Conservation (phyloP, 2,113 vertebrate species). For the Lampris incognitus region DNA sequence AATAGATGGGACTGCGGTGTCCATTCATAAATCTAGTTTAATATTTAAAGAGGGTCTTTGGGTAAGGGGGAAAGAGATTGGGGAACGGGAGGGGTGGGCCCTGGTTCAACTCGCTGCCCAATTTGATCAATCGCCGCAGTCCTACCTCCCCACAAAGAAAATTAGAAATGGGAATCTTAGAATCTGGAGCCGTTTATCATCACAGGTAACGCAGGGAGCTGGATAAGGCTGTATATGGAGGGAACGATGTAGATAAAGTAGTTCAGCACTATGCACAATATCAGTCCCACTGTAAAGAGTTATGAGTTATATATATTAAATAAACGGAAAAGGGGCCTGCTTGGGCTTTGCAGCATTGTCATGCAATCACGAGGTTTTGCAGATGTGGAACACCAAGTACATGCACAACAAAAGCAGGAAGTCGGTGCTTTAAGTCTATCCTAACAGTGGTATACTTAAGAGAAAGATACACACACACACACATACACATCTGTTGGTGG, state of each 20-base stretch:
- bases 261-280: conserved; percentile 39
- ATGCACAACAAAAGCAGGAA: conserved; percentile 20
- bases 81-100: conserved; percentile 47
- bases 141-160: conserved; percentile 84
- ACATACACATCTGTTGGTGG: conserved; percentile 11
- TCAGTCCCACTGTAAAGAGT: conserved; percentile 41
- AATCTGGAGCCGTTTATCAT: conserved; percentile 84
- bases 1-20: conserved; percentile 79
- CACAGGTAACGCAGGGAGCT: conserved; percentile 63
- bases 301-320: conserved; percentile 23
- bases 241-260: conserved; percentile 42
- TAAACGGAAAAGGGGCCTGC: background rate
- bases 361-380: conserved; percentile 19
- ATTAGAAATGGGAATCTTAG: conserved; percentile 86
- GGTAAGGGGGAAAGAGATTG: conserved; percentile 46
- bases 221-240: conserved; percentile 13
- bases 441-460: background rate
- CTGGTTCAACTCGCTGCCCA: conserved; percentile 76
- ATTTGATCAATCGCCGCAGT: conserved; percentile 83
- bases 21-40: conserved; percentile 85
- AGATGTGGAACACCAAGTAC: conserved; percentile 24
- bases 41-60: conserved; percentile 85
- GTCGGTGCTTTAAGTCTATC: conserved; percentile 18
- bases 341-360: conserved; percentile 3
- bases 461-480: background rate